Evolutionary conservation across 2,888 invertebrate genomes (phyloP).

Genomic region (Torymus aiolomorphi): DNA sequence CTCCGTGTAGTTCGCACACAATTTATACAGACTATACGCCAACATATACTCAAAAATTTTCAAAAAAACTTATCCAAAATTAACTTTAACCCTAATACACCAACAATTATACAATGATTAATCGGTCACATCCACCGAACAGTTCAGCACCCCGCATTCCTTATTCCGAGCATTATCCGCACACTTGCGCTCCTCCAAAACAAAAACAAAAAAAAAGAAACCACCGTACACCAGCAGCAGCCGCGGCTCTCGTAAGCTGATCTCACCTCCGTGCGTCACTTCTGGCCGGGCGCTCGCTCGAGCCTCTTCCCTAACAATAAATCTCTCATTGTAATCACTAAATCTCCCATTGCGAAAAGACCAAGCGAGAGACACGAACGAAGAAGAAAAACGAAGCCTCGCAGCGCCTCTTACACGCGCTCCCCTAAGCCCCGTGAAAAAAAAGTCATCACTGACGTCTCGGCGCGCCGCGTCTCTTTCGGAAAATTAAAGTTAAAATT

Average conservation of each 20-base stretch:
- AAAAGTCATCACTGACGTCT: constrained; percentile 18
- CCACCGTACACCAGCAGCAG: constrained; percentile 3
- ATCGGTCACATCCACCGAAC: no score
- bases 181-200: not conserved
- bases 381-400: constrained; percentile 20
- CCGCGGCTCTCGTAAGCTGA: constrained; percentile 46
- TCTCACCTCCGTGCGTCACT: constrained; percentile 55
- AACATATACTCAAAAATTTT: no score
- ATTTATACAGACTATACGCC: no score
- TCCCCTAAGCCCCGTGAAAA: not conserved
- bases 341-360: constrained; percentile 52
- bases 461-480: constrained; percentile 16
- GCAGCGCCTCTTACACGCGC: constrained; percentile 24
- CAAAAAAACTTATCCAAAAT: no score
- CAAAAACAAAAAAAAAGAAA: constrained; percentile 18
- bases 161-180: not conserved
- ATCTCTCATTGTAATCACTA: constrained; percentile 58
- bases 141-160: not conserved
- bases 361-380: constrained; percentile 9
- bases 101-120: no score
- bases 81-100: no score
- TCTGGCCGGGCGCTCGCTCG: constrained; percentile 14
- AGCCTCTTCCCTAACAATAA: constrained; percentile 52
- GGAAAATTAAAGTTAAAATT: constrained; percentile 55
- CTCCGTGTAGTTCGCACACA: no score